Evolutionary conservation across 2,888 invertebrate genomes (phyloP).

Genomic region (Cosmopolites sordidus): DNA sequence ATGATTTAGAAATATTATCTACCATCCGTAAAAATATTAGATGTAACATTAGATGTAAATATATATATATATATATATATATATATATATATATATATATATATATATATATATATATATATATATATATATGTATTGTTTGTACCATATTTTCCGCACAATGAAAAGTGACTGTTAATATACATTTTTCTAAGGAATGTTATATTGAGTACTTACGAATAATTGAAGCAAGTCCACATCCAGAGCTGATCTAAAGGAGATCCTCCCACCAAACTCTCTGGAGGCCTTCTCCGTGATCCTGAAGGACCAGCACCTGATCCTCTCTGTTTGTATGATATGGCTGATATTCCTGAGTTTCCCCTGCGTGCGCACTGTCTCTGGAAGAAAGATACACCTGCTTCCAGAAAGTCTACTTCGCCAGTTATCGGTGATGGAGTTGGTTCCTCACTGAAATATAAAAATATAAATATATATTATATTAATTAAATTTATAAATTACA

Average conservation of each 20-base stretch:
- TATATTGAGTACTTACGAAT: conserved; percentile 58
- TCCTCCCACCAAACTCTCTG: conserved; percentile 57
- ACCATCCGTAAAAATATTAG: too few species aligned
- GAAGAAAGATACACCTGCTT: conserved; percentile 59
- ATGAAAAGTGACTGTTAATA: too few species aligned
- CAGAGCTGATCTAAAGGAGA: conserved; percentile 58
- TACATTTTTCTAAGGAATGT: too few species aligned
- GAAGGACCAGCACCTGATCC: conserved; percentile 50
- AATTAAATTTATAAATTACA: too few species aligned
- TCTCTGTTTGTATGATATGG: conserved; percentile 55
- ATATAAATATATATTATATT: too few species aligned
- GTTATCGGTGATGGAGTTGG: conserved; percentile 35
- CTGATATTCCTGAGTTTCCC: conserved; percentile 50
- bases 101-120: too few species aligned
- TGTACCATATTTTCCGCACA: too few species aligned
- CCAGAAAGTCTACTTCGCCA: conserved; percentile 55
- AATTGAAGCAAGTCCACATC: conserved; percentile 67
- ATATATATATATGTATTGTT: too few species aligned
- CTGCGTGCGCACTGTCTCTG: conserved; percentile 54
- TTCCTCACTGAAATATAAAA: conserved; percentile 42
- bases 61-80: too few species aligned
- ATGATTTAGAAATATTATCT: too few species aligned
- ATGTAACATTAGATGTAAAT: too few species aligned
- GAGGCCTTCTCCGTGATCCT: conserved; percentile 45
- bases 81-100: too few species aligned